Conservation (phyloP, 2,113 vertebrate genomes). For the Clarias magur region DNA sequence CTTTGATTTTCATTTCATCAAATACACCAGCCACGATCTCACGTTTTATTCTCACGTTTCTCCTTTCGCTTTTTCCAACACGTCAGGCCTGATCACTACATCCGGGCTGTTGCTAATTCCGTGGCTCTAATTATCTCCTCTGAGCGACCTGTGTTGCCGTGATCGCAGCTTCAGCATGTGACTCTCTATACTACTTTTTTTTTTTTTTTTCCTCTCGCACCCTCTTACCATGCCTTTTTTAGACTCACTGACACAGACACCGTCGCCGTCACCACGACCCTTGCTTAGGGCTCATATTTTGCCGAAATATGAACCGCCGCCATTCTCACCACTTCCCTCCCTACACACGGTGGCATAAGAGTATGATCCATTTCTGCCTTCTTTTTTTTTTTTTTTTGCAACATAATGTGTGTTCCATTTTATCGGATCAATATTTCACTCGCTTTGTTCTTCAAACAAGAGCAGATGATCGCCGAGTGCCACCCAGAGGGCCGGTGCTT, state of each 20-base stretch:
- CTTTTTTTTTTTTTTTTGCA: background rate
- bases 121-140: conserved; percentile 68
- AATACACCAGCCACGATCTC: background rate
- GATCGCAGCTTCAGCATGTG: conserved; percentile 54
- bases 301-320: background rate
- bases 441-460: conserved; percentile 42
- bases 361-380: conserved; percentile 24
- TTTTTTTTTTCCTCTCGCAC: conserved; percentile 52
- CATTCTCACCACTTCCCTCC: background rate
- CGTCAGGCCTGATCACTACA: conserved; percentile 65
- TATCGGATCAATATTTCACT: conserved; percentile 42
- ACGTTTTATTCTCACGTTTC: background rate
- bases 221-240: conserved; percentile 44
- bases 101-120: conserved; percentile 67
- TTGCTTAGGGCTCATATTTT: conserved; percentile 8
- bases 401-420: conserved; percentile 26
- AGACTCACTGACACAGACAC: conserved; percentile 55
- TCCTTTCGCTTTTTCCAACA: conserved; percentile 50
- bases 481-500: conserved; percentile 22
- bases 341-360: conserved; percentile 7
- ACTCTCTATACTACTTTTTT: conserved; percentile 59
- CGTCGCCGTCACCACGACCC: background rate
- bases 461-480: conserved; percentile 33
- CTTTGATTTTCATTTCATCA: background rate
- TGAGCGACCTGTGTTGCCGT: conserved; percentile 55